A percentile compares a stretch with the other conserved stretches of the same genome.
Conservation (phyloP, 2,888 invertebrate genomes). For the Lasioglossum figueresi region DNA sequence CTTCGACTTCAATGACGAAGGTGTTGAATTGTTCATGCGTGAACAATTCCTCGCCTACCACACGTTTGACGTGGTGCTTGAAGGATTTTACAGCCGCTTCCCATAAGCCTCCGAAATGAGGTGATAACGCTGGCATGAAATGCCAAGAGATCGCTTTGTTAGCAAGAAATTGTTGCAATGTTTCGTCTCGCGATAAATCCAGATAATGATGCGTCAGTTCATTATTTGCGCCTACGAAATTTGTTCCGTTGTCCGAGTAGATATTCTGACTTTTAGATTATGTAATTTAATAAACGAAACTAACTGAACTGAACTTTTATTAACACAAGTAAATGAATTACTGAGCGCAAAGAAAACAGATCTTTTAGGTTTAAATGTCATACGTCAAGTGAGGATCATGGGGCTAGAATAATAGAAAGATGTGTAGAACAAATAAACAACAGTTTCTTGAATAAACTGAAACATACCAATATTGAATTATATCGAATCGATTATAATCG, state of each 20-base stretch:
- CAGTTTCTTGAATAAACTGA: too few species aligned
- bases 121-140: not conserved
- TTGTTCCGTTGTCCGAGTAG: constrained; percentile 4
- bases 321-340: too few species aligned
- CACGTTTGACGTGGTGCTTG: not conserved
- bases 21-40: not conserved
- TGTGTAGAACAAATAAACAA: too few species aligned
- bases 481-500: too few species aligned
- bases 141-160: not conserved
- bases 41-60: not conserved
- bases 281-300: too few species aligned
- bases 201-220: not conserved
- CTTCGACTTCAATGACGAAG: not conserved
- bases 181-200: fast-evolving
- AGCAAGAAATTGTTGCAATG: not conserved
- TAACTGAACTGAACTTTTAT: too few species aligned
- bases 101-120: not conserved
- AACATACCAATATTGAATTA: too few species aligned
- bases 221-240: not conserved
- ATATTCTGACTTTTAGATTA: not conserved
- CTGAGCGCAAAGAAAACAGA: too few species aligned
- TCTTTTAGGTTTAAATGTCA: too few species aligned
- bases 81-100: not conserved
- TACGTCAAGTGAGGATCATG: too few species aligned
- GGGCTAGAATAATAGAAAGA: too few species aligned